Conservation (phyloP, 2,888 invertebrate genomes). For the Sipha maydis region DNA sequence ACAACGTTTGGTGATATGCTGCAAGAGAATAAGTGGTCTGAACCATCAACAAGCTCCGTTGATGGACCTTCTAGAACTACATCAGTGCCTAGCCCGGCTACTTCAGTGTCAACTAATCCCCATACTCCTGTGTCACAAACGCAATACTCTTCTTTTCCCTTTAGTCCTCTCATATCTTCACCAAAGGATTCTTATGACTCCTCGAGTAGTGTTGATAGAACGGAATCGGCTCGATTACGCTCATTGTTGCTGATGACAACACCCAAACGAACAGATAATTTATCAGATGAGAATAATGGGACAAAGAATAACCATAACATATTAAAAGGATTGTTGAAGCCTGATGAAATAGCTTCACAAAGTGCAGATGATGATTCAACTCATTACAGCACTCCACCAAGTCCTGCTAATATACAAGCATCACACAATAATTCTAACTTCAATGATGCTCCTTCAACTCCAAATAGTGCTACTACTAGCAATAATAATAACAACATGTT, state of each 20-base stretch:
- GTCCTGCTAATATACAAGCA: slow-evolving; percentile 43
- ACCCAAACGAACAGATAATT: slow-evolving; percentile 61
- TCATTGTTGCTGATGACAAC: slow-evolving; percentile 70
- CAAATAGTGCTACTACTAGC: slow-evolving; percentile 65
- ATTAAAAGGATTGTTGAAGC: slow-evolving; percentile 68
- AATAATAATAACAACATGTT: slow-evolving; percentile 71
- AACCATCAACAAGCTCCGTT: slow-evolving; percentile 68
- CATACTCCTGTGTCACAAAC: slow-evolving; percentile 66
- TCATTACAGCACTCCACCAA: slow-evolving; percentile 53
- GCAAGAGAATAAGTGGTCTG: slow-evolving; percentile 65
- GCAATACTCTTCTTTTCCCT: slow-evolving; percentile 71
- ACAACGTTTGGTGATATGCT: slow-evolving; percentile 72
- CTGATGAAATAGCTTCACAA: slow-evolving; percentile 33
- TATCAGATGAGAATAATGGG: slow-evolving; percentile 61
- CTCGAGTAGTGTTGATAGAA: slow-evolving; percentile 69
- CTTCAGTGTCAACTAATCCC: slow-evolving; percentile 66
- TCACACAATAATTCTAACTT: slow-evolving; percentile 17
- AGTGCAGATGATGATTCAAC: slow-evolving; percentile 53
- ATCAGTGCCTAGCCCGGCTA: slow-evolving; percentile 69
- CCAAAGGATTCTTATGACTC: slow-evolving; percentile 70
- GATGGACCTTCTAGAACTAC: slow-evolving; percentile 30
- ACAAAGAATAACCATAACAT: slow-evolving; percentile 70
- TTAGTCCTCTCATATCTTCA: slow-evolving; percentile 73
- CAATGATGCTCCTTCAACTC: slow-evolving; percentile 24
- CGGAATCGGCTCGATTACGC: slow-evolving; percentile 73